These are phyloP conservation scores for Coleophora flavipennella DNA, from an alignment of 2,888 invertebrate genomes.

Conservation along the genomic window DNA sequence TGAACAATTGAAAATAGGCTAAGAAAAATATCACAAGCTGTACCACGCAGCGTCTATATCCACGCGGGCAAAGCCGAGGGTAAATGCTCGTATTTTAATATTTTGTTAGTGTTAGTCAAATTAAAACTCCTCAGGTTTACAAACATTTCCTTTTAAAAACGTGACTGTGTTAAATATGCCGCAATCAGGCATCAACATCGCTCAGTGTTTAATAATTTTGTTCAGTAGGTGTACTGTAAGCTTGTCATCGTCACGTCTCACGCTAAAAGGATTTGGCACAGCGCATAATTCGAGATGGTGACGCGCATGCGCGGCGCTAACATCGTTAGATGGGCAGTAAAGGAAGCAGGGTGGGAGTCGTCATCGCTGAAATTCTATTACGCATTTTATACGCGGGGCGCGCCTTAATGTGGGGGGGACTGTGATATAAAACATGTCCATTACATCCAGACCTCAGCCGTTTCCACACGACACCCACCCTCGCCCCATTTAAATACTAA, in stretches of 20 bases:
- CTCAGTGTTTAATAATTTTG: too few relatives aligned
- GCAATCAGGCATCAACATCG: too few relatives aligned
- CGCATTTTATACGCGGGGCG: slow-evolving; percentile 63
- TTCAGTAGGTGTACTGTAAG: slow-evolving; percentile 4
- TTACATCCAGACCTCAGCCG: slow-evolving; percentile 46
- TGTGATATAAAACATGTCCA: slow-evolving; percentile 55
- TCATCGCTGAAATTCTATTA: slow-evolving; percentile 68
- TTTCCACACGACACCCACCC: slow-evolving; percentile 31
- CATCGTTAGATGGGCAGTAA: slow-evolving; percentile 57
- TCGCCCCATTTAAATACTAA: slow-evolving; percentile 11
- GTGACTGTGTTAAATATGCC: too few relatives aligned
- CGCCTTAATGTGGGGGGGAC: slow-evolving; percentile 51
- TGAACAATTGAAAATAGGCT: too few relatives aligned
- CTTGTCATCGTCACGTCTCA: slow-evolving; percentile 33
- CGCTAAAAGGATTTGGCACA: slow-evolving; percentile 23
- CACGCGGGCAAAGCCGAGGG: too few relatives aligned
- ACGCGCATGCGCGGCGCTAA: slow-evolving; percentile 57
- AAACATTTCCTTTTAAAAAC: too few relatives aligned
- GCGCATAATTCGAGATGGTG: slow-evolving; percentile 31
- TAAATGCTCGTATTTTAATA: too few relatives aligned
- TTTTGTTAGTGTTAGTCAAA: too few relatives aligned
- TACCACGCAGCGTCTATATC: too few relatives aligned
- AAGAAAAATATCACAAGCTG: too few relatives aligned
- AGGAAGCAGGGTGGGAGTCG: slow-evolving; percentile 28
- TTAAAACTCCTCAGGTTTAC: too few relatives aligned